Evolutionary conservation across 2,888 invertebrate genomes (phyloP).

Genomic region (Sicus ferrugineus): DNA sequence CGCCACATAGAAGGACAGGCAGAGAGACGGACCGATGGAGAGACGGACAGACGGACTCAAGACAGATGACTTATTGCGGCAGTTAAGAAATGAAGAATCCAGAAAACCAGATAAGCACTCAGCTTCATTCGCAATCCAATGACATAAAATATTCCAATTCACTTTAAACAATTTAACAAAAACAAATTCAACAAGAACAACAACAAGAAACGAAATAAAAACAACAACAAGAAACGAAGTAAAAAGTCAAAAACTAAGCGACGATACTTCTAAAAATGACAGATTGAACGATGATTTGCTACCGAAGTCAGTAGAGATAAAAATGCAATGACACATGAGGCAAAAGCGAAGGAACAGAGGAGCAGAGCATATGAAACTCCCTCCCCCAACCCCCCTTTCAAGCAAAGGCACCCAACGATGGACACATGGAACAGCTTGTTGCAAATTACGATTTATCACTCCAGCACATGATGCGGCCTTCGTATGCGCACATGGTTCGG

Average conservation of each 20-base stretch:
- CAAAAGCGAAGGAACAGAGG: not conserved
- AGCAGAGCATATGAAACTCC: not conserved
- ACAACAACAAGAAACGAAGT: no score
- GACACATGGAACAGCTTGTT: not conserved
- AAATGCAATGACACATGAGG: not conserved
- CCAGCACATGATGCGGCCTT: not conserved
- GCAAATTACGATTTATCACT: conserved; percentile 4
- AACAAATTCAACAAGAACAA: no score
- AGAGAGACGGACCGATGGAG: no score
- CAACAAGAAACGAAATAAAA: no score
- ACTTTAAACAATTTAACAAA: not conserved
- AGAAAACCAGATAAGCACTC: not conserved
- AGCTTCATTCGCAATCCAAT: not conserved
- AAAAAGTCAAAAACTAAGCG: no score
- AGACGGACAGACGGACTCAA: no score
- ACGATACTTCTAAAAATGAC: not conserved
- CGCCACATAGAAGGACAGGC: no score
- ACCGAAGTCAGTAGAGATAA: not conserved
- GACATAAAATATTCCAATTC: not conserved
- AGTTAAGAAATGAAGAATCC: no score
- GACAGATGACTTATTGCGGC: no score
- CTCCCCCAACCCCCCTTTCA: no score
- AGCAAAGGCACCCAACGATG: not conserved
- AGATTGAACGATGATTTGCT: not conserved
- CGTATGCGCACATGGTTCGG: not conserved